Conservation (phyloP, 2,797 vertebrate genomes). For the Leptatherina wallacei region DNA sequence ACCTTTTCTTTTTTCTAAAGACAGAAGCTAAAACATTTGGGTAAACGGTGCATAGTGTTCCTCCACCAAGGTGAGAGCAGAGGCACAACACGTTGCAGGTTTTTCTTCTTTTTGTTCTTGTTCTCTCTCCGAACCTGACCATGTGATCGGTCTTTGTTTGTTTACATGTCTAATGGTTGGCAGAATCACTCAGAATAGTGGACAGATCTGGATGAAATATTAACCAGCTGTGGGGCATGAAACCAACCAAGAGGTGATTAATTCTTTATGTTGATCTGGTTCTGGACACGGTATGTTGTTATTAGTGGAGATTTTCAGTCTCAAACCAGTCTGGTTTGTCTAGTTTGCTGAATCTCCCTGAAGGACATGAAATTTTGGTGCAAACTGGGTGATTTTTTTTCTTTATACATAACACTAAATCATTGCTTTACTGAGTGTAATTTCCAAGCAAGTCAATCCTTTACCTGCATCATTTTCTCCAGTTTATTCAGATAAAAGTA, state of each 20-base stretch:
- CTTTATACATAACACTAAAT: neutral
- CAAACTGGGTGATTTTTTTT: neutral
- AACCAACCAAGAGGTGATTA: neutral
- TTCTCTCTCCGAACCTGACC: neutral
- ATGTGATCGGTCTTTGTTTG: neutral
- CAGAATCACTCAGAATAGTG: neutral
- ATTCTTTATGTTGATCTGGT: neutral
- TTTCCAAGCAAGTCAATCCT: neutral
- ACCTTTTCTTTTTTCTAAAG: neutral
- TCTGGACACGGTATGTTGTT: neutral
- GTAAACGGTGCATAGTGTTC: neutral
- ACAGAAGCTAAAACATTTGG: neutral
- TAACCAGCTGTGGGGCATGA: neutral
- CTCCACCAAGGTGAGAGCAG: neutral
- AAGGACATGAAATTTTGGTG: neutral
- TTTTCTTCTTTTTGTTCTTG: neutral
- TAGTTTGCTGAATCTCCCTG: too few relatives aligned
- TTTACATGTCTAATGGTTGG: neutral
- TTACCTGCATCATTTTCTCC: neutral
- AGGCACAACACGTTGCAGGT: neutral
- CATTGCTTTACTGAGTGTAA: neutral
- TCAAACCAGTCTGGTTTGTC: neutral
- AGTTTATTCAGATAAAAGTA: neutral
- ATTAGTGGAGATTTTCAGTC: neutral
- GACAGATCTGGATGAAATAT: slow-evolving; percentile 2